Base-by-base conservation (phyloP, 2,888 invertebrate genomes). In the Dioctria rufipes region DNA sequence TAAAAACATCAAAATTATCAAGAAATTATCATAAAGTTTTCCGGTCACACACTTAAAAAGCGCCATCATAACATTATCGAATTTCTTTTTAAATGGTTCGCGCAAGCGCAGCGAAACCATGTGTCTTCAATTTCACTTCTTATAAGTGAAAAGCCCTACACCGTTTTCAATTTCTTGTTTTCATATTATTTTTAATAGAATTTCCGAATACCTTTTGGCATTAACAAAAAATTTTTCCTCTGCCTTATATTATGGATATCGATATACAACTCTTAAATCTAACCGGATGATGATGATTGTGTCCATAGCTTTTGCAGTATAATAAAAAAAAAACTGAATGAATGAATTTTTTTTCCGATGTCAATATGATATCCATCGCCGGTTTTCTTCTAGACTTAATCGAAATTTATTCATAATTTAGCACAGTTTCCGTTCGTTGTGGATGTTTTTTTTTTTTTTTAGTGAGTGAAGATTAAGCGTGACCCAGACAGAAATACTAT, bases 351-450 rank as follows among this genome's bases (percentile, higher is more conserved):
- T 60, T 60, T 13, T 60, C 13, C 5, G 3, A 25, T 11, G 3
- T 25, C 11, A 6, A 60, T 13, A n/a, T 25, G 13, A 25, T 3
- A 4, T 25, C 60, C 13, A 60, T n/a, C n/a, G n/a, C 58, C n/a
- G 58, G 60, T 11, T n/a, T 13, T 11, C 58, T 11, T 5, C 60
- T n/a, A 4, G 11, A 13, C 4, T 3, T n/a, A 3, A 46, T 13
- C 51, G 51, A 39, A 54, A 54, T 49, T 54, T 71, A 71, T 71
- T 71, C 71, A 71, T 71, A 54, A 71, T 54, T 71, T 54, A 51
- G 54, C 71, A 71, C 54, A 49, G 43, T 71, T 71, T 71, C 71
- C 11, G 40, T 25, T 25, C 25, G 25, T 25, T 25, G 43, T 66
- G 43, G 3, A 37, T 5, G 51, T 11, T 54, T 37, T 71, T 71